Percentiles rank a stretch among this genome's conserved stretches.
These are phyloP conservation scores for Limosa lapponica DNA, from an alignment of 2,797 vertebrate species.

Conservation along the genomic window DNA sequence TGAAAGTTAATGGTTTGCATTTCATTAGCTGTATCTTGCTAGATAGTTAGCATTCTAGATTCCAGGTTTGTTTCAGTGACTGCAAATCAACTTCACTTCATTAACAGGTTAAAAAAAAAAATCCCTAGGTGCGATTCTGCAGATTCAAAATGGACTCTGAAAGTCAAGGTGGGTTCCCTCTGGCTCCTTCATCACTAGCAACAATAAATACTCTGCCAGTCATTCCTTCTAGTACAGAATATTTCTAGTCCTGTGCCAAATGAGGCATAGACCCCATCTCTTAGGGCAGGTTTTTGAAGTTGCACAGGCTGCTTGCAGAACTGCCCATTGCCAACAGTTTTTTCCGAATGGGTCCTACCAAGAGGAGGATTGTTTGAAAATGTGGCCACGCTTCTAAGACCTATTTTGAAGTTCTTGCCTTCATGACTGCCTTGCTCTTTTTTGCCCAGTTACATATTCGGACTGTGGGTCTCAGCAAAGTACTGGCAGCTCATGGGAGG, in stretches of 20 bases:
- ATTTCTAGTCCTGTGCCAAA: not conserved
- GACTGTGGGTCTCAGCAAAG: not conserved
- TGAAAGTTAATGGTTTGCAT: not conserved
- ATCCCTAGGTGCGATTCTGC: not conserved
- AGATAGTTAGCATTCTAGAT: not conserved
- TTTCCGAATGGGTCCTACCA: not conserved
- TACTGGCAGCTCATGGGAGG: not conserved
- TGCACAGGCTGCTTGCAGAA: not conserved
- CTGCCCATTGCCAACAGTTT: not conserved
- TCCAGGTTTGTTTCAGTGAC: not conserved
- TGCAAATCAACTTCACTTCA: not conserved
- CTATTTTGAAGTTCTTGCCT: not conserved
- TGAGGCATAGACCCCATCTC: not conserved
- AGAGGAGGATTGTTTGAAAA: not conserved
- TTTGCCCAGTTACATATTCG: not conserved
- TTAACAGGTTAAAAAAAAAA: not conserved
- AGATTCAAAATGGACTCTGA: not conserved
- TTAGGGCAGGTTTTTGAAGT: not conserved
- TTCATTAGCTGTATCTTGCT: not conserved
- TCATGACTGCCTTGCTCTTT: not conserved
- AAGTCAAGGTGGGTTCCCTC: not conserved
- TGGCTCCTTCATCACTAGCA: not conserved
- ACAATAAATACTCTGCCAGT: not conserved
- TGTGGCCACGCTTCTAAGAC: not conserved
- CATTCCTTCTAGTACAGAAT: accelerated